Evolutionary conservation across 2,888 invertebrate species (phyloP).

Genomic region (Heliconius sara): DNA sequence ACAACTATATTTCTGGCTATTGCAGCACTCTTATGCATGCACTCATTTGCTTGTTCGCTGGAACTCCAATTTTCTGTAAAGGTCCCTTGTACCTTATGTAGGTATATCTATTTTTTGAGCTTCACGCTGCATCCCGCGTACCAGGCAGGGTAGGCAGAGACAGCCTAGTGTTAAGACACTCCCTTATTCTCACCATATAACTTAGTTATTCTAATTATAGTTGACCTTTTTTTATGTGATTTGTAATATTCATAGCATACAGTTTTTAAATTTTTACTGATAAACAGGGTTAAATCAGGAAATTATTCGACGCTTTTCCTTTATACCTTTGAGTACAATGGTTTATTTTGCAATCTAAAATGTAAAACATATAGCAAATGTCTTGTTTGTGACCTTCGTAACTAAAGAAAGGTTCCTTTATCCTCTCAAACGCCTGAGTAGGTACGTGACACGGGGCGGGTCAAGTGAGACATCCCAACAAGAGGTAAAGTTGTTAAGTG

Average conservation of each 20-base stretch:
- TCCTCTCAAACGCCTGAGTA: slow-evolving; percentile 25
- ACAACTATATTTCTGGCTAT: slow-evolving; percentile 37
- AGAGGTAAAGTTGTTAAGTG: slow-evolving; percentile 10
- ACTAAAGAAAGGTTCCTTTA: slow-evolving; percentile 20
- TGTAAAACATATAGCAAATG: neutral
- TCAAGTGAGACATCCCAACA: slow-evolving; percentile 33
- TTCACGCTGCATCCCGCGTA: no score
- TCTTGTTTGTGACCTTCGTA: neutral
- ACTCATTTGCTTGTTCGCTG: slow-evolving; percentile 11
- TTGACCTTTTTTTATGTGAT: no score
- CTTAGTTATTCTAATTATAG: no score
- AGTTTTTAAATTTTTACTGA: no score
- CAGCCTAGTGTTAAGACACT: no score
- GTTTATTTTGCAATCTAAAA: neutral
- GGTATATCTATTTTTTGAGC: neutral
- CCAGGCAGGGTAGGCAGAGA: no score
- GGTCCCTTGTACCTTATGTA: neutral
- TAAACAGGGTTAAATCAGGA: neutral
- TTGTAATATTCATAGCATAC: no score
- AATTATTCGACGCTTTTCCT: neutral
- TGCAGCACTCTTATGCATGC: slow-evolving; percentile 24
- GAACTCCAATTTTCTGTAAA: neutral
- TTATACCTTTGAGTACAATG: neutral
- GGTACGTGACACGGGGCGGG: slow-evolving; percentile 26
- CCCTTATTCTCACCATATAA: no score